Conservation (phyloP, 2,113 vertebrate genomes). For the Atrichornis clamosus region DNA sequence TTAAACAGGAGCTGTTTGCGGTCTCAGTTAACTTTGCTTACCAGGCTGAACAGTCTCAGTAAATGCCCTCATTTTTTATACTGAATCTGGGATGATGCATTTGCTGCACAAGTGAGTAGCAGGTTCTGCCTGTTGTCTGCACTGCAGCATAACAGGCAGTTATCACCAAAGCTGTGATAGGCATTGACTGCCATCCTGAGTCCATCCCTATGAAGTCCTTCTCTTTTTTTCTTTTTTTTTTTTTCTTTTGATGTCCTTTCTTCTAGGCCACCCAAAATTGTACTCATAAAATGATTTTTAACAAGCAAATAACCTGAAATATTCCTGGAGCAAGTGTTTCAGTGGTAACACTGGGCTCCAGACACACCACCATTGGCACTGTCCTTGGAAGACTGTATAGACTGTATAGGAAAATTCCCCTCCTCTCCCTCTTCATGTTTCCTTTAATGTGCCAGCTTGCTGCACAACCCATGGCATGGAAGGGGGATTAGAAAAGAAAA, state of each 20-base stretch:
- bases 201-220: background rate
- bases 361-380: background rate
- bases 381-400: background rate
- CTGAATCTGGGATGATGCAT: background rate
- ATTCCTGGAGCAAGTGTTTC: background rate
- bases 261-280: background rate
- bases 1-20: slow-evolving; percentile 5
- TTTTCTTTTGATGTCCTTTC: background rate
- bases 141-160: background rate
- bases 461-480: background rate
- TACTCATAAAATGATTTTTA: background rate
- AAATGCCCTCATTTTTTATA: background rate
- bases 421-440: background rate
- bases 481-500: background rate
- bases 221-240: background rate
- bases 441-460: background rate
- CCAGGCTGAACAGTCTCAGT: background rate
- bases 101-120: background rate
- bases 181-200: background rate
- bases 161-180: background rate
- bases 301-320: background rate
- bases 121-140: background rate
- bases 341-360: background rate
- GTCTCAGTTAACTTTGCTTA: slow-evolving; percentile 33
- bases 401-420: background rate